A percentile compares a stretch with the other conserved stretches of the same genome.
These are phyloP conservation scores for Idaea biselata DNA, from an alignment of 2,888 invertebrate genomes.

Conservation along the genomic window DNA sequence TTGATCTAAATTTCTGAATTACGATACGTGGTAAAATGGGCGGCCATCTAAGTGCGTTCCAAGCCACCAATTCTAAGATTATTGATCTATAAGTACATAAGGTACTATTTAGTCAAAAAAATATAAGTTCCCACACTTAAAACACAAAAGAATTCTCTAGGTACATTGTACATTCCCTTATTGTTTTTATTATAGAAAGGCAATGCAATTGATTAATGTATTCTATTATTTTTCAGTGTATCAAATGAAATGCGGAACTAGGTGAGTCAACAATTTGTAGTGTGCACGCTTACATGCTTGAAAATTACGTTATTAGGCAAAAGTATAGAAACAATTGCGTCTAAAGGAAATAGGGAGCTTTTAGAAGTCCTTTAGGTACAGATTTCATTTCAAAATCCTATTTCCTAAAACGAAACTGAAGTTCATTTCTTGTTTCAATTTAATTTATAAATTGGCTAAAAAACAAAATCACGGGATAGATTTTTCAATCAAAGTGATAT, in stretches of 20 bases:
- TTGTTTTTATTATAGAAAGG: not conserved
- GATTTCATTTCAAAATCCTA: not conserved
- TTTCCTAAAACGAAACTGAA: not conserved
- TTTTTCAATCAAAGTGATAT: too few relatives aligned
- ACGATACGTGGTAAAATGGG: too few relatives aligned
- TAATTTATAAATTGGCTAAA: not conserved
- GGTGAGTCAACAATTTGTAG: conserved; percentile 63
- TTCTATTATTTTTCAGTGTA: conserved; percentile 74
- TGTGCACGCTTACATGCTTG: conserved; percentile 51
- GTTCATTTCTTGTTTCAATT: not conserved
- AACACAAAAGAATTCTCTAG: too few relatives aligned
- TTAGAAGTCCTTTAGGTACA: not conserved
- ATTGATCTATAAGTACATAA: too few relatives aligned
- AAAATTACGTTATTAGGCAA: conserved; percentile 7
- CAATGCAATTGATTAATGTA: conserved; percentile 32
- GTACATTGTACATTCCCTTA: too few relatives aligned
- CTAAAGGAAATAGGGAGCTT: not conserved
- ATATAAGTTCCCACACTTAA: too few relatives aligned
- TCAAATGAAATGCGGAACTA: conserved; percentile 70
- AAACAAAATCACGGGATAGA: too few relatives aligned
- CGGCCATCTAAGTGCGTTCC: too few relatives aligned
- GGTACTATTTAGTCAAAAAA: too few relatives aligned
- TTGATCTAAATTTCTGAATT: too few relatives aligned
- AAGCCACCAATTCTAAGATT: too few relatives aligned
- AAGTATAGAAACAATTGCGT: not conserved